phyloP scores from a whole-genome alignment of 1,140 invertebrate genomes.

The Octopus sinensis region DNA sequence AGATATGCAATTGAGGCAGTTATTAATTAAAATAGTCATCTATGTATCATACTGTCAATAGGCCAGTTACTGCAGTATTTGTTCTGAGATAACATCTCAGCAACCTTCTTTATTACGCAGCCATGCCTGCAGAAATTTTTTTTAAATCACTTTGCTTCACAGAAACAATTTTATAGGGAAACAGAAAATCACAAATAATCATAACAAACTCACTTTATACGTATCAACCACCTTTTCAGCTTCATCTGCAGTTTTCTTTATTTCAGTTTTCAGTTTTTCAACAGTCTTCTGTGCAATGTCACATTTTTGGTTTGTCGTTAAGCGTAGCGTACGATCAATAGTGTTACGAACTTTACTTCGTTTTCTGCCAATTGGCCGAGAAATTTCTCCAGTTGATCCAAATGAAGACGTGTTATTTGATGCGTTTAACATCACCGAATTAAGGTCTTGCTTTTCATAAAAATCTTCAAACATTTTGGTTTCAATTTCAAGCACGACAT shows the following conservation, averaged over 20 bases:
- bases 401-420: slow-evolving; percentile 12
- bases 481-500: slow-evolving; percentile 53
- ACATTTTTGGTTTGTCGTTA: slow-evolving; percentile 57
- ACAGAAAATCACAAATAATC: too few relatives aligned
- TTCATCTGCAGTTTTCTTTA: slow-evolving; percentile 51
- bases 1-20: too few relatives aligned
- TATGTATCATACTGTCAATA: too few relatives aligned
- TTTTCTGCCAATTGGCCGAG: slow-evolving; percentile 40
- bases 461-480: slow-evolving; percentile 58
- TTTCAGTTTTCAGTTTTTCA: slow-evolving; percentile 54
- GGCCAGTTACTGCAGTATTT: too few relatives aligned
- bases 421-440: slow-evolving; percentile 15
- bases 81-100: too few relatives aligned
- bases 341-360: slow-evolving; percentile 51
- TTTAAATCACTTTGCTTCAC: too few relatives aligned
- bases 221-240: slow-evolving; percentile 56
- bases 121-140: too few relatives aligned
- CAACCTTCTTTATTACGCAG: too few relatives aligned
- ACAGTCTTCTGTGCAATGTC: slow-evolving; percentile 58
- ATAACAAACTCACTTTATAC: slow-evolving; percentile 42
- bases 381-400: slow-evolving; percentile 34
- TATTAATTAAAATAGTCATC: too few relatives aligned
- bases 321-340: slow-evolving; percentile 47
- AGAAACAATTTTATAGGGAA: too few relatives aligned
- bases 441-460: slow-evolving; percentile 29